A percentile compares a stretch with the other conserved stretches of the same genome.
Evolutionary conservation across 1,140 invertebrate genomes (phyloP).

Genomic region (Pogonus chalceus): DNA sequence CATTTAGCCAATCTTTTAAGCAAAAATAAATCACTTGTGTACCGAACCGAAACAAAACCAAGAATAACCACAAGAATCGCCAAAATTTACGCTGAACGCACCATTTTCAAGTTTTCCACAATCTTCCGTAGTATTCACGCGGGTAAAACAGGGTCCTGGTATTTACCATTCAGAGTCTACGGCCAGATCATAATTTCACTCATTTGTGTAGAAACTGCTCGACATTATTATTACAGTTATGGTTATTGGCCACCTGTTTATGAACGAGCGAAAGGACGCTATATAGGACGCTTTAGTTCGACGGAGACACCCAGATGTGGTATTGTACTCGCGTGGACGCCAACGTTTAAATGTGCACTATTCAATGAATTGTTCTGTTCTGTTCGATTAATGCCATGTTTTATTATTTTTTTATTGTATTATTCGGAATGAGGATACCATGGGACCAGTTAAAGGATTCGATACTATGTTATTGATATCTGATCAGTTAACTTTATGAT

Average conservation of each 20-base stretch:
- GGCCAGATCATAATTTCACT: slow-evolving; percentile 1
- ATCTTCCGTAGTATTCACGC: too few species aligned
- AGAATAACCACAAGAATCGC: background rate
- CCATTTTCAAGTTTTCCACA: background rate
- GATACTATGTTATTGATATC: too few species aligned
- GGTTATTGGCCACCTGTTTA: slow-evolving; percentile 9
- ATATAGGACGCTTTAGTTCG: background rate
- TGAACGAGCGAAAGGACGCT: background rate
- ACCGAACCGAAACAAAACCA: background rate
- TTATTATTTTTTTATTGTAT: background rate
- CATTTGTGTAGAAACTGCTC: slow-evolving; percentile 9
- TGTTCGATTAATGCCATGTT: background rate
- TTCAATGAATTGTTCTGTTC: background rate
- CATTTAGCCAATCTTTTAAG: too few species aligned
- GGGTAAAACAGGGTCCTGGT: background rate
- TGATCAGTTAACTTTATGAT: too few species aligned
- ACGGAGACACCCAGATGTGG: background rate
- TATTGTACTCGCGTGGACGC: background rate
- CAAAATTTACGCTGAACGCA: background rate
- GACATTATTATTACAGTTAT: slow-evolving; percentile 9
- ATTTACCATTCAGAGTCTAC: background rate
- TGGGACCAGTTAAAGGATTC: too few species aligned
- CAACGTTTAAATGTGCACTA: background rate
- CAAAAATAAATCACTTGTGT: background rate
- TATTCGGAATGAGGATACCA: too few species aligned